These are phyloP conservation scores for Glossosoma conforme DNA, from an alignment of 1,140 invertebrate genomes.

Conservation along the genomic window DNA sequence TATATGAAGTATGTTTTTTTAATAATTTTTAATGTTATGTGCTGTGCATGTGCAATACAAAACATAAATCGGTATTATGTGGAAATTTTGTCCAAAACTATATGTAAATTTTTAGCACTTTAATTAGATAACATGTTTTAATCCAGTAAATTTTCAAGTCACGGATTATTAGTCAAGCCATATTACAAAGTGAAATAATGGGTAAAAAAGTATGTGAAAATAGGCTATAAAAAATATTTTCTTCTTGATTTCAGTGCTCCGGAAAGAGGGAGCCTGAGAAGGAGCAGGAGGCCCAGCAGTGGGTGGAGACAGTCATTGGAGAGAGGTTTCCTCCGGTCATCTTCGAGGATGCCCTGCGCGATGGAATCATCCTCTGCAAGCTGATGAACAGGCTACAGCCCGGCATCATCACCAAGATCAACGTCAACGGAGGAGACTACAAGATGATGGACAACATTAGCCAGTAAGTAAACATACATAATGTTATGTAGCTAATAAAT, in stretches of 20 bases:
- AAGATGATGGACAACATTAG: conserved; percentile 93
- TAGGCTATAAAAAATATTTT: not conserved
- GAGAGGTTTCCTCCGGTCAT: conserved; percentile 66
- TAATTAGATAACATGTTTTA: too few species aligned
- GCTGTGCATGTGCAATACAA: too few species aligned
- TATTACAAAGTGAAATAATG: not conserved
- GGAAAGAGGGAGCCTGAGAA: conserved; percentile 79
- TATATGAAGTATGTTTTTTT: too few species aligned
- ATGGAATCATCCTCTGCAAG: conserved; percentile 77
- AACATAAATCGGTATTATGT: too few species aligned
- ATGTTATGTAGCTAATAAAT: too few species aligned
- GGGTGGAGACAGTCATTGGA: conserved; percentile 82
- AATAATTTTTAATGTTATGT: too few species aligned
- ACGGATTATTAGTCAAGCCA: too few species aligned
- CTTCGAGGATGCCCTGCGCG: conserved; percentile 75
- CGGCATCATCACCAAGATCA: conserved; percentile 81
- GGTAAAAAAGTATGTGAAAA: not conserved
- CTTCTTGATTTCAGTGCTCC: conserved; percentile 59
- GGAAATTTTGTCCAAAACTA: too few species aligned
- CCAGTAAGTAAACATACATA: conserved; percentile 72
- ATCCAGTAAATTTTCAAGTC: too few species aligned
- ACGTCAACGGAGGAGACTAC: conserved; percentile 81
- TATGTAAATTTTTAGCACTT: too few species aligned
- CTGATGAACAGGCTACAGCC: conserved; percentile 84
- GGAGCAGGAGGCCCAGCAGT: conserved; percentile 78